Conservation (phyloP, 2,888 invertebrate species). For the Drosophila quinaria region DNA sequence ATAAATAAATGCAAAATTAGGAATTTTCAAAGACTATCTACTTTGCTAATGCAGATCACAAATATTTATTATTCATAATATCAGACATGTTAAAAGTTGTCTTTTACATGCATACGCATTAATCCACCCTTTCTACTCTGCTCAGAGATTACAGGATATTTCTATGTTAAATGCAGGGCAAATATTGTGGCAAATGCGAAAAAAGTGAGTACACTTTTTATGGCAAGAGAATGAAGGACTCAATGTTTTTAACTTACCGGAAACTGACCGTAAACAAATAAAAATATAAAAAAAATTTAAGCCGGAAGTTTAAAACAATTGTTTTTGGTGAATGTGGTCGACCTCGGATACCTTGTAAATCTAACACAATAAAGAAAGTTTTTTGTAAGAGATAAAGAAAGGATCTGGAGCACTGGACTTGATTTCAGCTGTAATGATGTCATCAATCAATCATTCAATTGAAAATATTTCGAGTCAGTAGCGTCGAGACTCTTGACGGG, state of each 20-base stretch:
- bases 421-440: slow-evolving; percentile 6
- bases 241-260: slow-evolving; percentile 28
- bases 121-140: neutral
- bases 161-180: slow-evolving; percentile 26
- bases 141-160: neutral
- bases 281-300: slow-evolving; percentile 20
- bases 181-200: slow-evolving; percentile 13
- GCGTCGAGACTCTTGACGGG: slow-evolving; percentile 4
- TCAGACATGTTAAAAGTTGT: neutral
- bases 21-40: neutral
- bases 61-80: neutral
- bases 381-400: neutral
- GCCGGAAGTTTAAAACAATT: slow-evolving; percentile 20
- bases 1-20: neutral
- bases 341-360: slow-evolving; percentile 3
- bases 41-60: neutral
- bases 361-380: neutral
- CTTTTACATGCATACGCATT: neutral
- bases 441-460: slow-evolving; percentile 15
- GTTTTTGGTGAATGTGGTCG: neutral
- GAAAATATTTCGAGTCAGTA: neutral
- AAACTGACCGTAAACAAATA: slow-evolving; percentile 19
- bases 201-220: slow-evolving; percentile 19
- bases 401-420: neutral
- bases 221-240: slow-evolving; percentile 1